A percentile compares a stretch with the other conserved stretches of the same genome.
phyloP scores from a whole-genome alignment of 2,113 vertebrate species.

The Hippocampus mohnikei region DNA sequence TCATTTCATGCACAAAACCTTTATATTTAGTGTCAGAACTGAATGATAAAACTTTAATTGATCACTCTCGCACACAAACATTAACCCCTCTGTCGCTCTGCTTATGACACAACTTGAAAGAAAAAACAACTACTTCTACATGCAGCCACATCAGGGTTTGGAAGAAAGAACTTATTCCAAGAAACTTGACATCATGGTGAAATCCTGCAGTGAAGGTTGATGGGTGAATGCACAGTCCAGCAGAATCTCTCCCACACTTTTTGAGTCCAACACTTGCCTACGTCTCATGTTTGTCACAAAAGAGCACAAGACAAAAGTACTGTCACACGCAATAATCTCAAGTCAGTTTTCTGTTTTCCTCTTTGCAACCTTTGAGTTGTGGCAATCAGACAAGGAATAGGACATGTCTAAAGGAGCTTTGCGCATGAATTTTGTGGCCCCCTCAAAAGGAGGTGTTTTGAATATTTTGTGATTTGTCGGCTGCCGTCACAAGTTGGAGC shows the following conservation, averaged over 20 bases:
- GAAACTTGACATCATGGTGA: slow-evolving; percentile 59
- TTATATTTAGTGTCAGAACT: background rate
- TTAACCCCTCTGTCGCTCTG: slow-evolving; percentile 17
- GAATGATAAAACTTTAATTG: background rate
- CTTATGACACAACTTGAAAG: slow-evolving; percentile 17
- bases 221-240: slow-evolving; percentile 57
- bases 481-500: too few relatives aligned
- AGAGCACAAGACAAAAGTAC: slow-evolving; percentile 8
- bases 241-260: slow-evolving; percentile 45
- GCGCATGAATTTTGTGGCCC: background rate
- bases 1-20: background rate
- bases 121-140: slow-evolving; percentile 22
- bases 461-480: too few relatives aligned
- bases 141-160: slow-evolving; percentile 14
- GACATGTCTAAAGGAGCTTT: background rate
- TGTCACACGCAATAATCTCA: background rate
- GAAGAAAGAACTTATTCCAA: slow-evolving; percentile 46
- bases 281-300: slow-evolving; percentile 13
- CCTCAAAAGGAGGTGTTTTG: background rate
- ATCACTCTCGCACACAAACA: background rate
- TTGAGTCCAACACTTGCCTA: slow-evolving; percentile 51
- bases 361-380: background rate
- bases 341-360: background rate
- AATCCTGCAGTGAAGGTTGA: slow-evolving; percentile 49
- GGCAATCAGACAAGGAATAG: background rate